Conservation (phyloP, 2,888 invertebrate species). For the Drosophila mettleri region DNA sequence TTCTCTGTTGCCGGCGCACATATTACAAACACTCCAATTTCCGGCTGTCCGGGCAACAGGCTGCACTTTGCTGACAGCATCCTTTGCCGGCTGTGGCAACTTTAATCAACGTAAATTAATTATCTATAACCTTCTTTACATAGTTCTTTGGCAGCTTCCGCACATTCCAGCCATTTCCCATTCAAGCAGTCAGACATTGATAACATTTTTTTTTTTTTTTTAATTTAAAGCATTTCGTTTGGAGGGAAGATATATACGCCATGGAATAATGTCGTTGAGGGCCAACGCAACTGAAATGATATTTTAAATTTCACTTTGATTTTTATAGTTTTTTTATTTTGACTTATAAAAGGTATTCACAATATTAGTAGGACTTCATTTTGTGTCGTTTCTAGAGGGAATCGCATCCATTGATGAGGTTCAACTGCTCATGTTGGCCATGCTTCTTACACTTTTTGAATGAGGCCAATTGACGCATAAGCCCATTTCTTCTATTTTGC, state of each 20-base stretch:
- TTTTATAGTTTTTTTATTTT: not conserved
- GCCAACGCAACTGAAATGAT: not conserved
- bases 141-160: conserved; percentile 21
- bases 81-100: conserved; percentile 49
- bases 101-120: conserved; percentile 77
- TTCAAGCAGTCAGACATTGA: conserved; percentile 38
- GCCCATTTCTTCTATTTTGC: not conserved
- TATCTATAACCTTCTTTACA: conserved; percentile 55
- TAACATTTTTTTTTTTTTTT: conserved; percentile 5
- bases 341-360: not conserved
- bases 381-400: no score
- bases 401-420: no score
- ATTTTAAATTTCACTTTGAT: not conserved
- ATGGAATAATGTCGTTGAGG: not conserved
- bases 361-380: not conserved
- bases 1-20: conserved; percentile 32
- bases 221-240: not conserved
- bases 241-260: not conserved
- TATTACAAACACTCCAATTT: conserved; percentile 75
- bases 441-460: not conserved
- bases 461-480: not conserved
- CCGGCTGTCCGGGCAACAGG: conserved; percentile 55
- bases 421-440: no score
- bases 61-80: conserved; percentile 20
- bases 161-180: conserved; percentile 21